Percentiles rank a stretch among this genome's conserved stretches.
phyloP scores from a whole-genome alignment of 2,113 vertebrate species.

The Boulengeromyrus knoepffleri region DNA sequence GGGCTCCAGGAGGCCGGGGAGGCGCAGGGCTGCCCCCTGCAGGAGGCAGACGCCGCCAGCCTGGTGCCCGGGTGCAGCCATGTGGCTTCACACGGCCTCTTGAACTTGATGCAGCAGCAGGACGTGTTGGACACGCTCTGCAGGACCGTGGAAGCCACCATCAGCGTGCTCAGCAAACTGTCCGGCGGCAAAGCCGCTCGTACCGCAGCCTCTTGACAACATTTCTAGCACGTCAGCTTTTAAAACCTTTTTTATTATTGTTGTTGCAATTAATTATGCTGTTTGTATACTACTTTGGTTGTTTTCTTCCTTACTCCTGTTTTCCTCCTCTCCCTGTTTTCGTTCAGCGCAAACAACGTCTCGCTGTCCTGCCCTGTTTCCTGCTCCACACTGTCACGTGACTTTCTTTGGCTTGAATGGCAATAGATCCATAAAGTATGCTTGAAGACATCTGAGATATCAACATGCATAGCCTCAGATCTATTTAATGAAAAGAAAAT shows the following conservation, averaged over 20 bases:
- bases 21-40: constrained; percentile 65
- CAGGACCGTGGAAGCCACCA: constrained; percentile 91
- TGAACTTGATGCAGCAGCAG: constrained; percentile 69
- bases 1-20: constrained; percentile 72
- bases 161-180: constrained; percentile 87
- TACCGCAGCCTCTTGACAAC: constrained; percentile 89
- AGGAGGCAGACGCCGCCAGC: constrained; percentile 67
- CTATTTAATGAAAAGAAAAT: constrained; percentile 33
- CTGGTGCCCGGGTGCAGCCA: constrained; percentile 63
- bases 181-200: constrained; percentile 69
- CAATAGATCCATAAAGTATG: constrained; percentile 65
- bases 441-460: constrained; percentile 61
- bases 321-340: background rate
- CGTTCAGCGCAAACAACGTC: constrained; percentile 43
- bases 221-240: constrained; percentile 60
- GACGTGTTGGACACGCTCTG: constrained; percentile 94
- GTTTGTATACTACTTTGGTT: constrained; percentile 41
- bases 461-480: constrained; percentile 60
- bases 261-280: constrained; percentile 2
- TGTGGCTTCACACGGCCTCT: constrained; percentile 66
- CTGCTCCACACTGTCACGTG: constrained; percentile 80
- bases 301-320: constrained; percentile 32
- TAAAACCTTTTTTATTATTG: constrained; percentile 27
- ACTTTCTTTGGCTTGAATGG: constrained; percentile 71
- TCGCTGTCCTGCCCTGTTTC: constrained; percentile 39